phyloP scores from a whole-genome alignment of 2,797 vertebrate genomes.

The Brachyalestes nurse region DNA sequence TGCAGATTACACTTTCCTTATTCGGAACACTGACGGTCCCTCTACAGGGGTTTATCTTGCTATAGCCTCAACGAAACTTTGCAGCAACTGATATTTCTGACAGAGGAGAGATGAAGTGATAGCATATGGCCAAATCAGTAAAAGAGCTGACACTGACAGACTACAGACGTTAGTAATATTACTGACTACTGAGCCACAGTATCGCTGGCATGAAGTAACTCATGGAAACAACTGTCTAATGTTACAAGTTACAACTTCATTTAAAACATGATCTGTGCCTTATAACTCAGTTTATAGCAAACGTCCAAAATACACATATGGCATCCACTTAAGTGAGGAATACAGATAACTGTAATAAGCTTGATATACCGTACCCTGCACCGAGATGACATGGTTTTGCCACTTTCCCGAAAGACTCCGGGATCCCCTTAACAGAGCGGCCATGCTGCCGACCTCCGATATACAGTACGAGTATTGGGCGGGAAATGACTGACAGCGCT shows the following conservation, averaged over 20 bases:
- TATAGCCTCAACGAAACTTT: background rate
- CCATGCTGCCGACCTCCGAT: slow-evolving; percentile 79
- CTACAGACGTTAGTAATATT: background rate
- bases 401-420: slow-evolving; percentile 72
- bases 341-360: too few relatives aligned
- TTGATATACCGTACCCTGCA: slow-evolving; percentile 66
- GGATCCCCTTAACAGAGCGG: slow-evolving; percentile 77
- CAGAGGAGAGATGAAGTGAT: background rate
- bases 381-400: slow-evolving; percentile 72
- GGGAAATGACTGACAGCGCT: slow-evolving; percentile 41
- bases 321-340: too few relatives aligned
- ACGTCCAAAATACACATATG: too few relatives aligned
- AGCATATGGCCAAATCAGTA: too few relatives aligned
- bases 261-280: too few relatives aligned
- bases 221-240: too few relatives aligned
- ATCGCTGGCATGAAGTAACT: background rate
- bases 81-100: background rate
- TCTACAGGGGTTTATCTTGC: background rate
- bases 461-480: slow-evolving; percentile 50
- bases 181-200: background rate
- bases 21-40: too few relatives aligned
- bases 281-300: too few relatives aligned
- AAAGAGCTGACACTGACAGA: background rate
- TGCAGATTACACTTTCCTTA: too few relatives aligned
- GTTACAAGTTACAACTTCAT: too few relatives aligned